Conservation (phyloP, 2,888 invertebrate species). For the Tiphia femorata region DNA sequence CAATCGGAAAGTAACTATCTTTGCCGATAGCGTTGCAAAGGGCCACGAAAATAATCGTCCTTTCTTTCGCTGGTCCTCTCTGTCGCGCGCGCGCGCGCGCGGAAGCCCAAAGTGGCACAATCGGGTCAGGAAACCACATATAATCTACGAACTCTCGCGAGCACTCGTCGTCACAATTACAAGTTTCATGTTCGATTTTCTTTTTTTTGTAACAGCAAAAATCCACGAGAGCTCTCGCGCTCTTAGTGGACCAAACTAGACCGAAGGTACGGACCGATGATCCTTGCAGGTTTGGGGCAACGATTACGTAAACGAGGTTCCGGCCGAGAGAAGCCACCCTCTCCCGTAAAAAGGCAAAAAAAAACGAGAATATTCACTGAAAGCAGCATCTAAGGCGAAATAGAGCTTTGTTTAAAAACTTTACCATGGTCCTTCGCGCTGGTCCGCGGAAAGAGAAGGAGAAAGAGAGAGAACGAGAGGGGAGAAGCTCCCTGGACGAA, state of each 20-base stretch:
- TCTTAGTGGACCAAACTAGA: no score
- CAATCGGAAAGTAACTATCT: neutral
- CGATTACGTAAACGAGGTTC: neutral
- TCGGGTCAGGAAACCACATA: constrained; percentile 30
- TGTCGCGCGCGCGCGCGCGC: no score
- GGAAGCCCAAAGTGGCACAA: constrained; percentile 16
- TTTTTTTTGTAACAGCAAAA: no score
- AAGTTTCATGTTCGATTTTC: no score
- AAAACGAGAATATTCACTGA: neutral
- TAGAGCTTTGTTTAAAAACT: neutral
- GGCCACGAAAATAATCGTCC: neutral
- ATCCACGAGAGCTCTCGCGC: no score
- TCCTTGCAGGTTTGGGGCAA: neutral
- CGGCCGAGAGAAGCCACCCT: neutral
- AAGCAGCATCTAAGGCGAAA: neutral
- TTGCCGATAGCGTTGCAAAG: neutral
- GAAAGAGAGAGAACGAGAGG: constrained; percentile 7
- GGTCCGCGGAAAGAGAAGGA: constrained; percentile 18
- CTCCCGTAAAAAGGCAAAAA: neutral
- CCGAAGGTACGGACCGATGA: neutral
- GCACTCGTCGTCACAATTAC: neutral
- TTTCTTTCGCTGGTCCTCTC: neutral
- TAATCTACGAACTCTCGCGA: constrained; percentile 14
- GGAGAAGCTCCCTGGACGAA: neutral
- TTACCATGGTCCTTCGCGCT: constrained; percentile 31